Conservation (phyloP, 2,888 invertebrate genomes). For the Prosopocoilus inquinatus region DNA sequence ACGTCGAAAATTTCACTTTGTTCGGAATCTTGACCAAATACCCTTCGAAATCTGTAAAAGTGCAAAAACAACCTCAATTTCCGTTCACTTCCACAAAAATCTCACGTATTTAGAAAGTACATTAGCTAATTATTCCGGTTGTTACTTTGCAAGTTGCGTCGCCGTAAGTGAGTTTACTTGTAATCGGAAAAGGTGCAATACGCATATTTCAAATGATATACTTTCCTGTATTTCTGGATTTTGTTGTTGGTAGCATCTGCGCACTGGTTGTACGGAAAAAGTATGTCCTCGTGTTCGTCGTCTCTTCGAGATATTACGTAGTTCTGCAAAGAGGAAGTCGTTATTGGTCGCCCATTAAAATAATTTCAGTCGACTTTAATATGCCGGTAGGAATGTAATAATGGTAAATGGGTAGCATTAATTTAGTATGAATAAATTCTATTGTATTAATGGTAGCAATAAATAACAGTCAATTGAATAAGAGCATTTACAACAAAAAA, state of each 20-base stretch:
- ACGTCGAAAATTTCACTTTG: constrained; percentile 51
- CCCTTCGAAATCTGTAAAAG: constrained; percentile 49
- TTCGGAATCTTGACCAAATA: constrained; percentile 47
- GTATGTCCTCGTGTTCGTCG: constrained; percentile 16
- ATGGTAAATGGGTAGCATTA: too few species aligned
- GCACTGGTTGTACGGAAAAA: constrained; percentile 7
- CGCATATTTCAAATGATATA: not conserved
- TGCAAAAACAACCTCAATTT: constrained; percentile 3
- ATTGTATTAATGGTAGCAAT: too few species aligned
- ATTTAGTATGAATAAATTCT: too few species aligned
- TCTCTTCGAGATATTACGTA: constrained; percentile 17
- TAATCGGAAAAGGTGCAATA: not conserved
- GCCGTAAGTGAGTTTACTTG: not conserved
- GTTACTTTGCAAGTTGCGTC: not conserved
- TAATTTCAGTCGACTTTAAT: too few species aligned
- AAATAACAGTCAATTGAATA: too few species aligned
- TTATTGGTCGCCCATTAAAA: too few species aligned
- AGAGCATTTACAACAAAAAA: too few species aligned
- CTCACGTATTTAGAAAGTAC: too few species aligned
- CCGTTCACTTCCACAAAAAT: too few species aligned
- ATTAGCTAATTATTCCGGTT: too few species aligned
- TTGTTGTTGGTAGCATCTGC: constrained; percentile 11
- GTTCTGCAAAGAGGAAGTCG: constrained; percentile 5
- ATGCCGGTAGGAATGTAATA: too few species aligned
- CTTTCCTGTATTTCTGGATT: constrained; percentile 22